Conservation (phyloP, 2,797 vertebrate species). For the Paedocypris micromegethes region DNA sequence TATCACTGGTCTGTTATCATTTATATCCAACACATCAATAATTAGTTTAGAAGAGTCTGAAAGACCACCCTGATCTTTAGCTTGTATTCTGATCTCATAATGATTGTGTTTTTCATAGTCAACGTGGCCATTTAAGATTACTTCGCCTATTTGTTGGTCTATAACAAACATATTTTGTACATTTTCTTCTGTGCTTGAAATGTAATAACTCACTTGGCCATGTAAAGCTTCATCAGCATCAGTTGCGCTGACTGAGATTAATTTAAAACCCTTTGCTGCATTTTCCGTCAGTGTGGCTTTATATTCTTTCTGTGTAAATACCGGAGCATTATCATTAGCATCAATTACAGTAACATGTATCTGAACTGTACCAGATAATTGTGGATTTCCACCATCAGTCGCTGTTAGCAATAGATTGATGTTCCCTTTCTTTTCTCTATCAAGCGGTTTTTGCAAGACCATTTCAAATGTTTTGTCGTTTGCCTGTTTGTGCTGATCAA, state of each 20-base stretch:
- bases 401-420: conserved; percentile 53
- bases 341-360: conserved; percentile 62
- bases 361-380: conserved; percentile 54
- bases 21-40: conserved; percentile 75
- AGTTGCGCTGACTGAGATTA: conserved; percentile 56
- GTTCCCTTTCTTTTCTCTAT: conserved; percentile 57
- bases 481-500: conserved; percentile 56
- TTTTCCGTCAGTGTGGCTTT: conserved; percentile 58
- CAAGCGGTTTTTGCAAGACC: conserved; percentile 59
- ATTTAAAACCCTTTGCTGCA: conserved; percentile 43
- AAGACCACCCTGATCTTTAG: conserved; percentile 67
- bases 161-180: conserved; percentile 50
- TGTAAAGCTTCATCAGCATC: conserved; percentile 61
- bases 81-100: conserved; percentile 66
- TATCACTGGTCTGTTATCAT: conserved; percentile 78
- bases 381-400: conserved; percentile 60
- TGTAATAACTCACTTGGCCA: conserved; percentile 54
- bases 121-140: conserved; percentile 46
- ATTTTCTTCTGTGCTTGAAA: conserved; percentile 42
- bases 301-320: conserved; percentile 58
- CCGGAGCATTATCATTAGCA: conserved; percentile 62
- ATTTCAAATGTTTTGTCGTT: conserved; percentile 55
- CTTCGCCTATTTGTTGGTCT: conserved; percentile 31
- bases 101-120: conserved; percentile 64
- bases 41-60: conserved; percentile 66